Evolutionary conservation across 1,140 invertebrate genomes (phyloP).

Genomic region (Leucophenga varia): DNA sequence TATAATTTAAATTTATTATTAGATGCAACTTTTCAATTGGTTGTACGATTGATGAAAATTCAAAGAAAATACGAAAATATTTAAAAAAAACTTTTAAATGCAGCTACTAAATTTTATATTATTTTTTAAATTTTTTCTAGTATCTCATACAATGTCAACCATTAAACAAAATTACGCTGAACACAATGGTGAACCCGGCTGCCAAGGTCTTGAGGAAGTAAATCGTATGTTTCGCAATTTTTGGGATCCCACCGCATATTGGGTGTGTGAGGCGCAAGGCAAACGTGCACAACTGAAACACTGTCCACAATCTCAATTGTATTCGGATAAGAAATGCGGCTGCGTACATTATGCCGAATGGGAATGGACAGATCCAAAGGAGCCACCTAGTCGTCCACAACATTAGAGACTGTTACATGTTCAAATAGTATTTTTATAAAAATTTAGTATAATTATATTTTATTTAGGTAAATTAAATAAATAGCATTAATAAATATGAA

Average conservation of each 20-base stretch:
- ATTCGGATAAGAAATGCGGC: slow-evolving; percentile 38
- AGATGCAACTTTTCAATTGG: too few relatives aligned
- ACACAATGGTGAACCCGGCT: slow-evolving; percentile 48
- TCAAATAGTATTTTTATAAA: too few relatives aligned
- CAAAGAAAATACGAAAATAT: too few relatives aligned
- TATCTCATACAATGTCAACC: slow-evolving; percentile 16
- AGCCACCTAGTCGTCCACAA: slow-evolving; percentile 47
- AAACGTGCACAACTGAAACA: slow-evolving; percentile 35
- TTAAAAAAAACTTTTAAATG: too few relatives aligned
- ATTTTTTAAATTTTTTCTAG: neutral
- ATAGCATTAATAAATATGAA: too few relatives aligned
- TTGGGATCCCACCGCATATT: slow-evolving; percentile 51
- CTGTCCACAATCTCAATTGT: slow-evolving; percentile 40
- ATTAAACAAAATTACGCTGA: slow-evolving; percentile 37
- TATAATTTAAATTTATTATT: too few relatives aligned
- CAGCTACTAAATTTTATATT: too few relatives aligned
- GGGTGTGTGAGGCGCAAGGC: slow-evolving; percentile 46
- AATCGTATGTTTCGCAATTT: slow-evolving; percentile 50
- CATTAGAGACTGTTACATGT: too few relatives aligned
- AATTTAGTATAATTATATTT: too few relatives aligned
- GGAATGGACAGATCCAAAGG: slow-evolving; percentile 47
- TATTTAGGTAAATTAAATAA: too few relatives aligned
- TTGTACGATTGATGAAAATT: too few relatives aligned
- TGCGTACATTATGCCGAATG: slow-evolving; percentile 45
- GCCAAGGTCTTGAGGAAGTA: slow-evolving; percentile 43